phyloP scores from a whole-genome alignment of 2,113 vertebrate species.

The Panurus biarmicus region DNA sequence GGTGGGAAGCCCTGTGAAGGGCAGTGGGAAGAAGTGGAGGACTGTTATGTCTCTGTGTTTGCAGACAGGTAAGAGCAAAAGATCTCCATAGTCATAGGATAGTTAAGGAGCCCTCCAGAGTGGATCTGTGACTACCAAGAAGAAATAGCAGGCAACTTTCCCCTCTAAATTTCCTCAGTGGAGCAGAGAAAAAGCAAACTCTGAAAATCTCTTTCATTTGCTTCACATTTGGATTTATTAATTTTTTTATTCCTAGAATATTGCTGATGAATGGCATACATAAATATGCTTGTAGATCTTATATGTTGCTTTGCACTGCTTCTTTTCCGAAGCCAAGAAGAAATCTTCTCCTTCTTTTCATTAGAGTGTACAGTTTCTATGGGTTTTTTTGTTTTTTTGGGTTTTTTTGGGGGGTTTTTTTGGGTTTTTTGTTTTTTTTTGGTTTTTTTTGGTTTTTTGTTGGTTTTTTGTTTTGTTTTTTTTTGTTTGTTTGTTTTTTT shows the following conservation, averaged over 20 bases:
- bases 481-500: not conserved
- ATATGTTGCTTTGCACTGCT: not conserved
- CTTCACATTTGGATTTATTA: not conserved
- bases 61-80: conserved; percentile 63
- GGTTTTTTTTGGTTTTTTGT: not conserved
- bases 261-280: not conserved
- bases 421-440: too few relatives aligned
- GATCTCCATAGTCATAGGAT: not conserved
- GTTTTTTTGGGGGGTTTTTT: too few relatives aligned
- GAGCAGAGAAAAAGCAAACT: not conserved
- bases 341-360: not conserved
- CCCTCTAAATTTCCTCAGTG: not conserved
- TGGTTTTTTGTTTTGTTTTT: too few relatives aligned
- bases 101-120: not conserved
- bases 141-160: not conserved
- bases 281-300: not conserved
- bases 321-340: not conserved
- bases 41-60: conserved; percentile 82
- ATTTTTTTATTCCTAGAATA: not conserved
- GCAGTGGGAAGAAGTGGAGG: conserved; percentile 60
- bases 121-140: not conserved
- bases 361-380: not conserved
- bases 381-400: not conserved
- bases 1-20: conserved; percentile 80
- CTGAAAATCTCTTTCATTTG: not conserved